Evolutionary conservation across 2,797 vertebrate species (phyloP).

Genomic region (Austrolebias charrua): DNA sequence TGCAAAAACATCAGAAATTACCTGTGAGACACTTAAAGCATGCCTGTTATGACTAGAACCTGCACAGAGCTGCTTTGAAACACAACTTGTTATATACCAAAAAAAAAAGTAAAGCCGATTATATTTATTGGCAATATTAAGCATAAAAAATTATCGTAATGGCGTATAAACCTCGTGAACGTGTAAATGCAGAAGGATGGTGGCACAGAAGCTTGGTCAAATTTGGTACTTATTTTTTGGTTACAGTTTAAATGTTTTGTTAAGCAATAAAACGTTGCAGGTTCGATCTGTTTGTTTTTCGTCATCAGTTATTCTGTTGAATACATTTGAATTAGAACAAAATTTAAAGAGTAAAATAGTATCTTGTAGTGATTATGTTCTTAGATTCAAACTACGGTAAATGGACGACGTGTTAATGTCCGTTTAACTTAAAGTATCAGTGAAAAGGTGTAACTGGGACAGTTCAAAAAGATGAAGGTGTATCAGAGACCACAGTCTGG

Average conservation of each 20-base stretch:
- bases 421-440: too few species aligned
- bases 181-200: too few species aligned
- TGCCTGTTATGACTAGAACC: slow-evolving; percentile 48
- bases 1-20: slow-evolving; percentile 31
- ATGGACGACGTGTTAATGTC: too few species aligned
- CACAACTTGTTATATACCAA: slow-evolving; percentile 22
- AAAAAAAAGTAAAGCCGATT: slow-evolving; percentile 39
- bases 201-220: slow-evolving; percentile 23
- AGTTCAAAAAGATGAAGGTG: too few species aligned
- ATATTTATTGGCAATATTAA: slow-evolving; percentile 24
- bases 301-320: too few species aligned
- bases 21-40: slow-evolving; percentile 51
- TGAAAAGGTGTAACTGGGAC: too few species aligned
- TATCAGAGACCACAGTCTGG: too few species aligned
- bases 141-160: neutral
- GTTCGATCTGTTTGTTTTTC: neutral
- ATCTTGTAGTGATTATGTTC: too few species aligned
- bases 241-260: slow-evolving; percentile 49
- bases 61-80: slow-evolving; percentile 35
- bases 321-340: too few species aligned
- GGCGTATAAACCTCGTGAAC: slow-evolving; percentile 17
- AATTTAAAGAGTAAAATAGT: too few species aligned
- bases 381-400: too few species aligned
- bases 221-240: slow-evolving; percentile 24
- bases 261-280: slow-evolving; percentile 28